These are phyloP conservation scores for Leptura quadrifasciata DNA, from an alignment of 2,888 invertebrate species.

Conservation along the genomic window DNA sequence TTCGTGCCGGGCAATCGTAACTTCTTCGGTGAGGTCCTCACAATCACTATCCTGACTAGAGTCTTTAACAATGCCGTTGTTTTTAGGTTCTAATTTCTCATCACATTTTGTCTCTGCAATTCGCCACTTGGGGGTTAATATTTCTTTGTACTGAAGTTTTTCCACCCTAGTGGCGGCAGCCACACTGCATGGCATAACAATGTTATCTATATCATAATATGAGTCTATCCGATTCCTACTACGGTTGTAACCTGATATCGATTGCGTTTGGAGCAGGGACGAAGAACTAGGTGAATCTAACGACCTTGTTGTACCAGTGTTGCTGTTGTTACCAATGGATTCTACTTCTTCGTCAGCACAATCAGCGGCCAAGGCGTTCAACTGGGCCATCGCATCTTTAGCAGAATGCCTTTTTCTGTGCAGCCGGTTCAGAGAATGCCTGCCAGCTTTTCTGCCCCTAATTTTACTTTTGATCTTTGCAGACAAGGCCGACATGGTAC, in stretches of 20 bases:
- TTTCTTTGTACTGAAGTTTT: constrained; percentile 96
- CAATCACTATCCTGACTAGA: constrained; percentile 77
- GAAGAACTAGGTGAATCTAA: constrained; percentile 69
- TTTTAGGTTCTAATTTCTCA: constrained; percentile 69
- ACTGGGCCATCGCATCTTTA: constrained; percentile 57
- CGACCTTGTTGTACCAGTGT: constrained; percentile 43
- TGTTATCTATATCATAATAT: constrained; percentile 98
- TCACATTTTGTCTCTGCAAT: constrained; percentile 78
- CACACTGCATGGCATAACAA: constrained; percentile 97
- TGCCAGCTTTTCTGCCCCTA: constrained; percentile 67
- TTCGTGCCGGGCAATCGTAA: constrained; percentile 83
- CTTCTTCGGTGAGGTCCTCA: constrained; percentile 89
- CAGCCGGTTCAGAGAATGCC: constrained; percentile 62
- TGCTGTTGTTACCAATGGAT: constrained; percentile 58
- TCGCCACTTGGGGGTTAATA: constrained; percentile 94
- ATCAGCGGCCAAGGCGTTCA: constrained; percentile 40
- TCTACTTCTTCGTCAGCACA: constrained; percentile 64
- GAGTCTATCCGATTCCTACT: constrained; percentile 77
- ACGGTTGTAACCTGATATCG: constrained; percentile 69
- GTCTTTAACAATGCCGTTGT: constrained; percentile 76
- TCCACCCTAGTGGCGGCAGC: constrained; percentile 91
- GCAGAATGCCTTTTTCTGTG: constrained; percentile 65
- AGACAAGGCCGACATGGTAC: no score
- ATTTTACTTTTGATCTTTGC: constrained; percentile 71
- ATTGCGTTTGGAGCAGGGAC: constrained; percentile 70